Evolutionary conservation across 1,140 invertebrate genomes (phyloP).

Genomic region (Episyrphus balteatus): DNA sequence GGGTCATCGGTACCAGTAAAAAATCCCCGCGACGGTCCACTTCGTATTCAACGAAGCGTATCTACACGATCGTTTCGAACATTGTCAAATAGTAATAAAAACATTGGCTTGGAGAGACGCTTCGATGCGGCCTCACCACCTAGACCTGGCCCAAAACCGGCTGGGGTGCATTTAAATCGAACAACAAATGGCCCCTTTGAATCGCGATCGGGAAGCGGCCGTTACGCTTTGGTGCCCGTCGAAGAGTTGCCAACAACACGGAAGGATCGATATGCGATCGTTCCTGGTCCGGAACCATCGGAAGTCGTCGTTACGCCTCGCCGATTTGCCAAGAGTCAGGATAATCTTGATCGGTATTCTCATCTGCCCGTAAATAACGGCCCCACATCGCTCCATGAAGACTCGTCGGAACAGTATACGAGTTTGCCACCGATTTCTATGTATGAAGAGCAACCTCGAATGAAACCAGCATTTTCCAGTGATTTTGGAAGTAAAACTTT

Average conservation of each 20-base stretch:
- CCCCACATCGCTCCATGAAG: constrained; percentile 28
- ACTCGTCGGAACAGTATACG: constrained; percentile 21
- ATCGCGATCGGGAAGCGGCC: constrained; percentile 15
- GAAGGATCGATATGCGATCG: constrained; percentile 12
- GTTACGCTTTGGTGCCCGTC: constrained; percentile 40
- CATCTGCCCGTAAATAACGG: constrained; percentile 21
- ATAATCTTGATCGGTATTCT: constrained; percentile 27
- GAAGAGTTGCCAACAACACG: constrained; percentile 23
- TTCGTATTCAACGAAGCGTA: constrained; percentile 35
- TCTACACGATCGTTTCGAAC: constrained; percentile 24
- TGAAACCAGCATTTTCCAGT: constrained; percentile 40
- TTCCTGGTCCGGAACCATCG: constrained; percentile 16
- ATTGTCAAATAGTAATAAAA: not conserved
- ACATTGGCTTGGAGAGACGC: not conserved
- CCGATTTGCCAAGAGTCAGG: constrained; percentile 26
- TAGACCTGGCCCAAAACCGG: constrained; percentile 12
- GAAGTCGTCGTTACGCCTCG: not conserved
- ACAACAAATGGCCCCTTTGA: constrained; percentile 1
- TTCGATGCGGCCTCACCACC: constrained; percentile 9
- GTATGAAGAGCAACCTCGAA: constrained; percentile 14
- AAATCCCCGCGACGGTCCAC: constrained; percentile 28
- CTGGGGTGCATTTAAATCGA: not conserved
- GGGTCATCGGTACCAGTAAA: constrained; percentile 27
- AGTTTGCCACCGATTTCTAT: constrained; percentile 22
- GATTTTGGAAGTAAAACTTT: constrained; percentile 45